Evolutionary conservation across 2,797 vertebrate genomes (phyloP).

Genomic region (Cottoperca gobio): DNA sequence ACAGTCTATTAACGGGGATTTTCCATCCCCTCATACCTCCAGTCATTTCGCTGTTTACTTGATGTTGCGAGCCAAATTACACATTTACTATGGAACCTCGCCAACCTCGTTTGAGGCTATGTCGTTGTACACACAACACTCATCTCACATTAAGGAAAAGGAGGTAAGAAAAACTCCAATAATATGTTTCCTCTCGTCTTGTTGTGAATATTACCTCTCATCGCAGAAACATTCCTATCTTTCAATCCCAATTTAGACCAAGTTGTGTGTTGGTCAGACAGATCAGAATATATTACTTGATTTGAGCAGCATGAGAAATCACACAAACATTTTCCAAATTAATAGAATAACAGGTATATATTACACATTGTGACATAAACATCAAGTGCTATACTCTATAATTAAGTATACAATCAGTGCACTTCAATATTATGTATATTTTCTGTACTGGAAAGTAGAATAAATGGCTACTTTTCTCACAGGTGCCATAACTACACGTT

Average conservation of each 20-base stretch:
- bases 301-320: not conserved
- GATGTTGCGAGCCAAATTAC: slow-evolving; percentile 33
- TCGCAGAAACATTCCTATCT: not conserved
- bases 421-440: too few relatives aligned
- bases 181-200: not conserved
- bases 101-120: slow-evolving; percentile 39
- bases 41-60: slow-evolving; percentile 42
- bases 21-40: slow-evolving; percentile 16
- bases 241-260: not conserved
- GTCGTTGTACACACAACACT: slow-evolving; percentile 21
- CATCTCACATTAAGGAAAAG: slow-evolving; percentile 13
- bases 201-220: not conserved
- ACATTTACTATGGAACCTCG: slow-evolving; percentile 33
- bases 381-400: not conserved
- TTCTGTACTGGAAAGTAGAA: too few relatives aligned
- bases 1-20: slow-evolving; percentile 16
- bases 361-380: not conserved
- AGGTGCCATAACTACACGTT: not conserved
- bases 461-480: not conserved
- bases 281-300: not conserved
- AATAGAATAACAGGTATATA: not conserved
- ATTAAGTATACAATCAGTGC: too few relatives aligned
- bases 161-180: slow-evolving; percentile 1
- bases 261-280: not conserved
- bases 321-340: not conserved